Percentiles rank a stretch among this genome's conserved stretches.
Conservation (phyloP, 2,797 vertebrate species). For the Emys orbicularis region DNA sequence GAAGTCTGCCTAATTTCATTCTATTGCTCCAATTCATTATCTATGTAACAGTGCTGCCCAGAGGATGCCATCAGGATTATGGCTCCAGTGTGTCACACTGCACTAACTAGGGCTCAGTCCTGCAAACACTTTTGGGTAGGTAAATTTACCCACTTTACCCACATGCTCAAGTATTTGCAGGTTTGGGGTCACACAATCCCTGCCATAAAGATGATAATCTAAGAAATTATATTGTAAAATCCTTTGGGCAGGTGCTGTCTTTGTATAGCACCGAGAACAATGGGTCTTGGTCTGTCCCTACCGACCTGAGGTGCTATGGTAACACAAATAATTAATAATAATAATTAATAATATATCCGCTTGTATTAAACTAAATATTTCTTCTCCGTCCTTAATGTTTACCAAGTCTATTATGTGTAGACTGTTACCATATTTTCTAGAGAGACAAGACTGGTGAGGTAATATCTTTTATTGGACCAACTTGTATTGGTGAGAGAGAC, state of each 20-base stretch:
- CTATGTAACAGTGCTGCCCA: constrained; percentile 10
- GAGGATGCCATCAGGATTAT: neutral
- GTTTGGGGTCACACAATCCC: neutral
- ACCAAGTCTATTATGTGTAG: neutral
- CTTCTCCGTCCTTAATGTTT: neutral
- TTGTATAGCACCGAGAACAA: no score
- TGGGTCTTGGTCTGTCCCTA: no score
- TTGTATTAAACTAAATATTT: neutral
- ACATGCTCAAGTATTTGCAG: neutral
- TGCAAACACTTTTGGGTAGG: neutral
- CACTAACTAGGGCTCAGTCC: neutral
- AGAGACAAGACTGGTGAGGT: no score
- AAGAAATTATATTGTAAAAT: neutral
- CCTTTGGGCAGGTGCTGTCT: no score
- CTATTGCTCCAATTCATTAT: neutral
- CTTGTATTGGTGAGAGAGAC: no score
- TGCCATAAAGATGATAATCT: neutral
- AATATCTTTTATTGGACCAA: no score
- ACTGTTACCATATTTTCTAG: no score
- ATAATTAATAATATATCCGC: neutral
- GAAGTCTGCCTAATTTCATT: neutral
- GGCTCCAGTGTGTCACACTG: neutral
- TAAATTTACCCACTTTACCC: neutral
- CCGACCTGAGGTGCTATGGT: no score
- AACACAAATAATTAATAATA: no score